These are phyloP conservation scores for Eubasilissa splendida DNA, from an alignment of 2,888 invertebrate species.

Conservation along the genomic window DNA sequence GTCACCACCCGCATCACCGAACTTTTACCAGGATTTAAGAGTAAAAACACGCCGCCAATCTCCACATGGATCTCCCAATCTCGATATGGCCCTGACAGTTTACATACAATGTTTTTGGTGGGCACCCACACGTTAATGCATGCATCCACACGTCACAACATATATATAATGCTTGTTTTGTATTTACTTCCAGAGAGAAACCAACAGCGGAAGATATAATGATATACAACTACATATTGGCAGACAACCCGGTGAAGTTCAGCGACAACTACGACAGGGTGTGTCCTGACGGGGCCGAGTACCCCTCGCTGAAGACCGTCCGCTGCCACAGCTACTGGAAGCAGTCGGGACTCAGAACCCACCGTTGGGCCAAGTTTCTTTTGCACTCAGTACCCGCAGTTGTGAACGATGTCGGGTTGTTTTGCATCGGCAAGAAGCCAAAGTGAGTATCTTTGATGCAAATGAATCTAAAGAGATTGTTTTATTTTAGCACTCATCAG, in stretches of 20 bases:
- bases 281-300: not conserved
- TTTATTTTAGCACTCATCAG: too few species aligned
- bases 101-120: too few species aligned
- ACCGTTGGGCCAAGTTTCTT: not conserved
- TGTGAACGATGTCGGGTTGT: not conserved
- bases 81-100: too few species aligned
- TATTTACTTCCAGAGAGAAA: not conserved
- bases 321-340: constrained; percentile 4
- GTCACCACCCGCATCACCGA: too few species aligned
- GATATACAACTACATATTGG: not conserved
- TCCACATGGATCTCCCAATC: too few species aligned
- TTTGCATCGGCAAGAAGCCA: not conserved
- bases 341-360: not conserved
- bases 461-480: too few species aligned
- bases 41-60: too few species aligned
- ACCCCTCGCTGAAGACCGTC: not conserved
- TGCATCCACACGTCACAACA: too few species aligned
- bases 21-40: too few species aligned
- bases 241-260: not conserved
- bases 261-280: not conserved
- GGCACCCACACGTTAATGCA: too few species aligned
- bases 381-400: not conserved
- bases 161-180: too few species aligned
- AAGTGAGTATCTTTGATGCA: constrained; percentile 4
- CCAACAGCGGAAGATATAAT: not conserved